Evolutionary conservation across 2,113 vertebrate species (phyloP).

Genomic region (Malurus melanocephalus): DNA sequence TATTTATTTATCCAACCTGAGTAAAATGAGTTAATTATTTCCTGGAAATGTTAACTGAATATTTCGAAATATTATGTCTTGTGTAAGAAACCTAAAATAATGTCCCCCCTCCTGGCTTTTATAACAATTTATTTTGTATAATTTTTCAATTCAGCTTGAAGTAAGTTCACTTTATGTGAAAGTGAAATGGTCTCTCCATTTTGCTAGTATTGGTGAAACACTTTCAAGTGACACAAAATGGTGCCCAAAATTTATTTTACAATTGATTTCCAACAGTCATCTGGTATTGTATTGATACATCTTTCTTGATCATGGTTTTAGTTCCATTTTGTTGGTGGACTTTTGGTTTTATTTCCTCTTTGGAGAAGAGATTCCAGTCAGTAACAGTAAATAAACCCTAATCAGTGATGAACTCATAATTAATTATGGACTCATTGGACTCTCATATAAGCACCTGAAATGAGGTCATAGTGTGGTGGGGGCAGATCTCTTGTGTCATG

Average conservation of each 20-base stretch:
- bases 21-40: neutral
- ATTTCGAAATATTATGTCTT: neutral
- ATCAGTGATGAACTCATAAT: neutral
- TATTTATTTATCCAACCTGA: neutral
- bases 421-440: neutral
- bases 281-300: neutral
- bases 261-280: neutral
- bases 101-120: fast-evolving
- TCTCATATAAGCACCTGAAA: neutral
- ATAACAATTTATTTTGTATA: neutral
- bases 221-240: neutral
- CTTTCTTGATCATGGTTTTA: neutral
- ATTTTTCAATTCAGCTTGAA: neutral
- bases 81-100: neutral
- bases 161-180: neutral
- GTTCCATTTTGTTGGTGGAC: neutral
- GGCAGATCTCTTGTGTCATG: neutral
- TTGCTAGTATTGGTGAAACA: neutral
- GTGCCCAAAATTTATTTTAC: neutral
- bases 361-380: neutral
- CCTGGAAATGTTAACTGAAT: neutral
- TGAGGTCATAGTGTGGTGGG: fast-evolving
- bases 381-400: neutral
- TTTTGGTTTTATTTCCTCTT: neutral
- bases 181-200: neutral